Percentiles rank a stretch among this genome's conserved stretches.
Evolutionary conservation across 1,140 invertebrate species (phyloP).

Genomic region (Limonius californicus): DNA sequence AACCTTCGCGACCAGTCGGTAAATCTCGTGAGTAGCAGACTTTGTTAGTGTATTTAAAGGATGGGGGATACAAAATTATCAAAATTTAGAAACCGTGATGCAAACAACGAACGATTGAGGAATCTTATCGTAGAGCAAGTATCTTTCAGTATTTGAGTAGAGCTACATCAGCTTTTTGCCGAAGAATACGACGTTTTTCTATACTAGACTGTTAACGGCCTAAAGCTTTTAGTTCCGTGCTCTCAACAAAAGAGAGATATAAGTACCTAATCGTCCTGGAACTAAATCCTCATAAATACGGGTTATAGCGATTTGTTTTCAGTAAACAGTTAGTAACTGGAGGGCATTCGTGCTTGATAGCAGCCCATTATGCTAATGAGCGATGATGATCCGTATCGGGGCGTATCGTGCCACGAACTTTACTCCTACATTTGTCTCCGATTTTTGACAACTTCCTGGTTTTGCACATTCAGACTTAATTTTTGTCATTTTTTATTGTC

Average conservation of each 20-base stretch:
- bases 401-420: slow-evolving; percentile 27
- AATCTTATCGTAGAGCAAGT: too few relatives aligned
- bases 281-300: background rate
- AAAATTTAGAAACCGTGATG: too few relatives aligned
- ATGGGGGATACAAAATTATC: too few relatives aligned
- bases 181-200: too few relatives aligned
- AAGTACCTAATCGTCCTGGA: background rate
- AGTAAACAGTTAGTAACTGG: slow-evolving; percentile 6
- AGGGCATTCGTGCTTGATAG: slow-evolving; percentile 11
- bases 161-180: too few relatives aligned
- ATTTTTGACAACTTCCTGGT: slow-evolving; percentile 9
- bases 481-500: slow-evolving; percentile 6
- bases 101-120: too few relatives aligned
- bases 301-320: slow-evolving; percentile 6
- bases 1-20: too few relatives aligned
- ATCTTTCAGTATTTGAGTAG: too few relatives aligned
- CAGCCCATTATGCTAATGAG: slow-evolving; percentile 34
- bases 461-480: background rate
- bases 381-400: slow-evolving; percentile 33
- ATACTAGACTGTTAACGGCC: too few relatives aligned
- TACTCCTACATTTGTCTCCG: slow-evolving; percentile 24
- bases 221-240: background rate
- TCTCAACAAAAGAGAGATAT: background rate
- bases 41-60: too few relatives aligned
- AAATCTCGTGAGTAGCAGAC: too few relatives aligned